Conservation (phyloP, 2,113 vertebrate genomes). For the Lepisosteus osseus region DNA sequence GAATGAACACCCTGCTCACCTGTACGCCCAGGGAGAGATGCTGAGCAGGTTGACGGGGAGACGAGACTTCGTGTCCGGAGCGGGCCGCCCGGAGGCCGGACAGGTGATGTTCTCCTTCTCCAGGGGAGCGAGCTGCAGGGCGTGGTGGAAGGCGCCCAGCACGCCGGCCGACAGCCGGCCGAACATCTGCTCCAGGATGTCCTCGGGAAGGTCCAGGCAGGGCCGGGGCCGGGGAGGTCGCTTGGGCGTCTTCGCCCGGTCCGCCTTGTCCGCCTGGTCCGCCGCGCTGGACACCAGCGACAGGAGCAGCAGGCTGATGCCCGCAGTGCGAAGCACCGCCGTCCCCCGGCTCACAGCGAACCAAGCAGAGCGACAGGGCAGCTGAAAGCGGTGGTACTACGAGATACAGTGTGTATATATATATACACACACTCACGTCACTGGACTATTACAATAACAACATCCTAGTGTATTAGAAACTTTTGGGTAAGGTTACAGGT, state of each 20-base stretch:
- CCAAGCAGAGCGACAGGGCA: neutral
- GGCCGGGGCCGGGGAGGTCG: slow-evolving; percentile 62
- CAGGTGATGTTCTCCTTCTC: slow-evolving; percentile 78
- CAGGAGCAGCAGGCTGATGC: slow-evolving; percentile 35
- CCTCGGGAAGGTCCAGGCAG: slow-evolving; percentile 83
- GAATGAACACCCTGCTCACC: slow-evolving; percentile 56
- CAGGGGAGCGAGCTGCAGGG: slow-evolving; percentile 79
- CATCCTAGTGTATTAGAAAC: no score
- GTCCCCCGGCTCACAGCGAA: slow-evolving; percentile 12
- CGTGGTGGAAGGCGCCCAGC: slow-evolving; percentile 89
- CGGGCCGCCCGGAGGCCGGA: slow-evolving; percentile 55
- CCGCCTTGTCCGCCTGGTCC: slow-evolving; percentile 9
- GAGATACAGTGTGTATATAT: no score
- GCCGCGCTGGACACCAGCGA: slow-evolving; percentile 27
- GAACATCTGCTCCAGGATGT: slow-evolving; percentile 89
- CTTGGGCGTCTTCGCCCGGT: slow-evolving; percentile 43
- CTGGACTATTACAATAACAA: no score
- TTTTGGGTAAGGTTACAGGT: no score
- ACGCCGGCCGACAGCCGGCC: slow-evolving; percentile 86
- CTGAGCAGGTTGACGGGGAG: slow-evolving; percentile 85
- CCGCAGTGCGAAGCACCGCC: slow-evolving; percentile 47
- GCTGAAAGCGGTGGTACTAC: no score
- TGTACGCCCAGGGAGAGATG: slow-evolving; percentile 91
- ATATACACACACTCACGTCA: no score
- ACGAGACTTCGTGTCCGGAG: slow-evolving; percentile 57